Evolutionary conservation across 2,113 vertebrate species (phyloP).

Genomic region (Hydrolagus affinis): DNA sequence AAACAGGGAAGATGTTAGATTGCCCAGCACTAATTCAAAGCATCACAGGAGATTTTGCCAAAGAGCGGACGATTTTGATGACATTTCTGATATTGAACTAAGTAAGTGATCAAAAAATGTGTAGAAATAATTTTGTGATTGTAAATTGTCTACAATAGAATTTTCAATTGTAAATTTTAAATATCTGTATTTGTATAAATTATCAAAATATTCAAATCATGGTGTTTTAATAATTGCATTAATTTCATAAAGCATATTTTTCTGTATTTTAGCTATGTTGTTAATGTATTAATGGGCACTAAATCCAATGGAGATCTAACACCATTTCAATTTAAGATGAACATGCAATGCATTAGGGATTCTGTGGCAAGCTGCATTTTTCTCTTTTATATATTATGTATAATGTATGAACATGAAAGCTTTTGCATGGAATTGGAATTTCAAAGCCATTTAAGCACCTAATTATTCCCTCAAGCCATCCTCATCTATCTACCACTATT

Average conservation of each 20-base stretch:
- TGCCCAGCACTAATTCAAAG: not conserved
- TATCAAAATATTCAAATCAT: not conserved
- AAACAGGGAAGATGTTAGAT: not conserved
- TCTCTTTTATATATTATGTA: no score
- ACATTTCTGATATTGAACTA: constrained; percentile 1
- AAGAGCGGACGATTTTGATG: constrained; percentile 6
- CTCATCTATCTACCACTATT: not conserved
- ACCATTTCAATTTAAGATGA: not conserved
- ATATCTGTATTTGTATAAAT: not conserved
- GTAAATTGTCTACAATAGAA: no score
- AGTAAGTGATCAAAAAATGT: constrained; percentile 3
- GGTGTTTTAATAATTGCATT: not conserved
- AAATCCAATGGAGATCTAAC: not conserved
- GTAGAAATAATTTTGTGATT: not conserved
- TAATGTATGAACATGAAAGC: not conserved
- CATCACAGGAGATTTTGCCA: not conserved
- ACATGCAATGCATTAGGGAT: not conserved
- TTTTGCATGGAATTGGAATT: not conserved
- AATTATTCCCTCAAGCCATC: not conserved
- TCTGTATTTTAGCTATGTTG: not conserved
- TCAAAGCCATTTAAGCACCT: not conserved
- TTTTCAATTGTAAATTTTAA: no score
- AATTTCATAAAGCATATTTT: not conserved
- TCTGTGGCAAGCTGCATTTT: not conserved
- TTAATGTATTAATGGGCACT: no score